Conservation (phyloP, 2,888 invertebrate species). For the Xiphydria camelus region DNA sequence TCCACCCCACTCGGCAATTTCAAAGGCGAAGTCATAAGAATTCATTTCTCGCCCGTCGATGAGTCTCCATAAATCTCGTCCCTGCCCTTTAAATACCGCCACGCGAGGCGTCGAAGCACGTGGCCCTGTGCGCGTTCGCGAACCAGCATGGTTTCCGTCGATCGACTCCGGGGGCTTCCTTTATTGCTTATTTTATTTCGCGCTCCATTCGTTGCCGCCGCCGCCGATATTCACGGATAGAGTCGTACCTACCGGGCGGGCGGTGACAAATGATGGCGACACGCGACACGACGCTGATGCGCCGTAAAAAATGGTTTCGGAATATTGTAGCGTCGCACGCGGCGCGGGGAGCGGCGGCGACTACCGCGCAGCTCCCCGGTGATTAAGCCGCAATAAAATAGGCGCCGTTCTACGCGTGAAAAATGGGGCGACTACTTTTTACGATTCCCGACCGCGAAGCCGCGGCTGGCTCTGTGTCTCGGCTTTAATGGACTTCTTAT, state of each 20-base stretch:
- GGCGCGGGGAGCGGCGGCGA: not conserved
- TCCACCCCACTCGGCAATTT: too few relatives aligned
- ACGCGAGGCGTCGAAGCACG: slow-evolving; percentile 20
- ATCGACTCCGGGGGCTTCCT: slow-evolving; percentile 9
- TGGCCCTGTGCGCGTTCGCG: slow-evolving; percentile 18
- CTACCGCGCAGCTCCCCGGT: slow-evolving; percentile 5
- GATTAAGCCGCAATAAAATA: slow-evolving; percentile 34
- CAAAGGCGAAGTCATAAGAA: too few relatives aligned
- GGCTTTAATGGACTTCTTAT: too few relatives aligned
- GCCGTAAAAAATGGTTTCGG: slow-evolving; percentile 41
- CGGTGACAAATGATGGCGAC: slow-evolving; percentile 30
- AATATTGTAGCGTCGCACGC: slow-evolving; percentile 17
- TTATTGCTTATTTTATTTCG: slow-evolving; percentile 20
- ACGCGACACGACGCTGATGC: slow-evolving; percentile 39
- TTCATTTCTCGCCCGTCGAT: too few relatives aligned
- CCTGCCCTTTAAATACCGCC: too few relatives aligned
- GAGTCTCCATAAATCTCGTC: too few relatives aligned
- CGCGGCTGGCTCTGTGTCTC: too few relatives aligned
- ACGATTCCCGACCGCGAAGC: too few relatives aligned
- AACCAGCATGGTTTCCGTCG: slow-evolving; percentile 19
- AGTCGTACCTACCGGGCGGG: slow-evolving; percentile 9
- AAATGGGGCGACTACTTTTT: too few relatives aligned
- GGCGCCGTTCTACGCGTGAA: slow-evolving; percentile 11
- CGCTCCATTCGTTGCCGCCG: too few relatives aligned
- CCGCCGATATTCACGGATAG: slow-evolving; percentile 14